A percentile compares a stretch with the other conserved stretches of the same genome.
Evolutionary conservation across 2,797 vertebrate genomes (phyloP).

Genomic region (Gastrophryne carolinensis): DNA sequence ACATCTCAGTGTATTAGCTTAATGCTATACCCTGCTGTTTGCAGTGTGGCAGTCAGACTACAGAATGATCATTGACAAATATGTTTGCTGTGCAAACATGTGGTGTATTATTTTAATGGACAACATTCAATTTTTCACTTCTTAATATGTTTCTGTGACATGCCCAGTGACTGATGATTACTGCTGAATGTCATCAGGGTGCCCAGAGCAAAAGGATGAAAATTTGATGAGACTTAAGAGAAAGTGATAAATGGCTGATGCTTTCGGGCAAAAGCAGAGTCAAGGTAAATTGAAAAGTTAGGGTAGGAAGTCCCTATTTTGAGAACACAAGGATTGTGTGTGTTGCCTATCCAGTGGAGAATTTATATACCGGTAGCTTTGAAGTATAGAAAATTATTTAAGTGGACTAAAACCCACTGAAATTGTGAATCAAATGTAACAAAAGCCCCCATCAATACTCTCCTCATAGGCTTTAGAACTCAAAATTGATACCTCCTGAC

Average conservation of each 20-base stretch:
- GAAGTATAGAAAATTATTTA: too few relatives aligned
- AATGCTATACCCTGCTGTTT: not conserved
- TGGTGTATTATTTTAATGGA: slow-evolving; percentile 1
- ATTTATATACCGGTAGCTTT: too few relatives aligned
- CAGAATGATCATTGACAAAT: not conserved
- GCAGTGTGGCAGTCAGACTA: not conserved
- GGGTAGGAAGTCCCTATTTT: not conserved
- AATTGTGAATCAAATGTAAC: too few relatives aligned
- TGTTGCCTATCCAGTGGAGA: not conserved
- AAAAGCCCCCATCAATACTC: too few relatives aligned
- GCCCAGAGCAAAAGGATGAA: not conserved
- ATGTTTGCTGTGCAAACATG: not conserved
- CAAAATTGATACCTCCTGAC: too few relatives aligned
- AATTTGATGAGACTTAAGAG: not conserved
- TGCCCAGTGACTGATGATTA: slow-evolving; percentile 24
- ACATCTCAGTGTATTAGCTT: not conserved
- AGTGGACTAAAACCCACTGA: too few relatives aligned
- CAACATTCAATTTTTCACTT: slow-evolving; percentile 7
- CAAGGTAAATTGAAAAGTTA: not conserved
- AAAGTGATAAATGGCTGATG: slow-evolving; percentile 4
- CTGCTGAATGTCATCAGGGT: not conserved
- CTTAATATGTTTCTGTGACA: not conserved
- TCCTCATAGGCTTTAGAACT: too few relatives aligned
- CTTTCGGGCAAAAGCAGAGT: not conserved
- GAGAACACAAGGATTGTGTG: not conserved